A percentile compares a stretch with the other conserved stretches of the same genome.
Evolutionary conservation across 1,140 invertebrate species (phyloP).

Genomic region (Megalopta genalis): DNA sequence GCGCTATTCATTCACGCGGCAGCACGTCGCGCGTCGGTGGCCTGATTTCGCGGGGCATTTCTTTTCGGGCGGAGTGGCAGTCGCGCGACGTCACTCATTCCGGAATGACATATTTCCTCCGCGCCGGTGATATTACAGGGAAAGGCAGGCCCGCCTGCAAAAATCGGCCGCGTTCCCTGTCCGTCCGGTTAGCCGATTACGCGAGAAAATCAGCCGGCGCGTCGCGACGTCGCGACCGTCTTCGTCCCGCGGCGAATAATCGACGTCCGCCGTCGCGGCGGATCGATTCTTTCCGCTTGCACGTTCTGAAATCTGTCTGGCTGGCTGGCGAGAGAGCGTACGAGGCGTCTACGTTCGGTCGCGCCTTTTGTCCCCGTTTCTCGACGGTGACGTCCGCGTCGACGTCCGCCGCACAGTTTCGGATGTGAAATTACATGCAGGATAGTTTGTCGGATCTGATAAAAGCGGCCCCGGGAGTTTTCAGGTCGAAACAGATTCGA

Average conservation of each 20-base stretch:
- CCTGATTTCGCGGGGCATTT: background rate
- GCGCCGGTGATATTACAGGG: background rate
- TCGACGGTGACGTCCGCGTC: constrained; percentile 17
- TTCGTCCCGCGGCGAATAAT: constrained; percentile 1
- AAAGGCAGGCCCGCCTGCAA: no score
- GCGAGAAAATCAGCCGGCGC: no score
- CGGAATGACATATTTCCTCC: background rate
- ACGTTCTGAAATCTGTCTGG: constrained; percentile 6
- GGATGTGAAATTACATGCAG: background rate
- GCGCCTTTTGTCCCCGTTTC: constrained; percentile 27
- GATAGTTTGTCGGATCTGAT: background rate
- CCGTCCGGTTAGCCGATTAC: no score
- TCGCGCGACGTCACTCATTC: background rate
- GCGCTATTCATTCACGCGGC: constrained; percentile 13
- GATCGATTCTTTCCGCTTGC: background rate
- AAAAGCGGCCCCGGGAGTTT: background rate
- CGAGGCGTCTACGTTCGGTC: background rate
- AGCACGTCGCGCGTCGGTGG: background rate
- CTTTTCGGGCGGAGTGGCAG: background rate
- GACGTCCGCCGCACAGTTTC: constrained; percentile 8
- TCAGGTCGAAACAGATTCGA: background rate
- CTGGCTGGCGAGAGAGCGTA: background rate
- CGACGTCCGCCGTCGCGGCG: background rate
- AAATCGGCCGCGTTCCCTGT: no score
- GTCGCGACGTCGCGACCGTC: no score